Conservation (phyloP, 2,888 invertebrate genomes). For the Stegana nigrithorax region DNA sequence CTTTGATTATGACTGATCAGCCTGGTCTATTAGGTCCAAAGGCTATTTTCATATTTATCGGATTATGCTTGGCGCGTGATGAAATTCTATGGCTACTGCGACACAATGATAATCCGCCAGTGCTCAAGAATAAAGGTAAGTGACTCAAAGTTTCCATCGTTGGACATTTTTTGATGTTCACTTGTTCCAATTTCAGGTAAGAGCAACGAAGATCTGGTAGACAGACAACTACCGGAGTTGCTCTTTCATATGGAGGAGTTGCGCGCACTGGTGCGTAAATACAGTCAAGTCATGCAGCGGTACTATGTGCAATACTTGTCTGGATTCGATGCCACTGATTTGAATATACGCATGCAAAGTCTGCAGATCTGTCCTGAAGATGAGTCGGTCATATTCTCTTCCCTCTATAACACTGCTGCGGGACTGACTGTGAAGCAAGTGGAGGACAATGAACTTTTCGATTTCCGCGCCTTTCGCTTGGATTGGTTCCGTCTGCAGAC, state of each 20-base stretch:
- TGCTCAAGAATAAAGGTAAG: slow-evolving; percentile 81
- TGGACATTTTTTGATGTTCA: background rate
- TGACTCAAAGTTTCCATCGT: slow-evolving; percentile 67
- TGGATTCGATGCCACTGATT: slow-evolving; percentile 93
- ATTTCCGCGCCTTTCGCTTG: slow-evolving; percentile 92
- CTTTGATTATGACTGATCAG: slow-evolving; percentile 95
- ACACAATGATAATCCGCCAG: slow-evolving; percentile 95
- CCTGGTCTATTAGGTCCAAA: slow-evolving; percentile 97
- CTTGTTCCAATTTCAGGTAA: slow-evolving; percentile 48
- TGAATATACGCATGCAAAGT: slow-evolving; percentile 88
- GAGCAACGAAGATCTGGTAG: slow-evolving; percentile 91
- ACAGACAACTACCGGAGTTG: slow-evolving; percentile 95
- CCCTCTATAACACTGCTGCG: slow-evolving; percentile 89
- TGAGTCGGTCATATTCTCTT: slow-evolving; percentile 92
- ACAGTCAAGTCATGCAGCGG: slow-evolving; percentile 95
- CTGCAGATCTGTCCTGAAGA: slow-evolving; percentile 91
- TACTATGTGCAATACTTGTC: slow-evolving; percentile 98
- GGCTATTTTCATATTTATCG: slow-evolving; percentile 95
- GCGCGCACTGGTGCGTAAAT: slow-evolving; percentile 92
- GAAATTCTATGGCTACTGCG: slow-evolving; percentile 97
- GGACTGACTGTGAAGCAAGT: slow-evolving; percentile 92
- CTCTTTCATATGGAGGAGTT: slow-evolving; percentile 99
- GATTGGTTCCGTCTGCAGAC: slow-evolving; percentile 99
- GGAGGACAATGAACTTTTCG: slow-evolving; percentile 94
- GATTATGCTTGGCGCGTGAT: slow-evolving; percentile 93